phyloP scores from a whole-genome alignment of 2,113 vertebrate species.

The Passerina amoena region DNA sequence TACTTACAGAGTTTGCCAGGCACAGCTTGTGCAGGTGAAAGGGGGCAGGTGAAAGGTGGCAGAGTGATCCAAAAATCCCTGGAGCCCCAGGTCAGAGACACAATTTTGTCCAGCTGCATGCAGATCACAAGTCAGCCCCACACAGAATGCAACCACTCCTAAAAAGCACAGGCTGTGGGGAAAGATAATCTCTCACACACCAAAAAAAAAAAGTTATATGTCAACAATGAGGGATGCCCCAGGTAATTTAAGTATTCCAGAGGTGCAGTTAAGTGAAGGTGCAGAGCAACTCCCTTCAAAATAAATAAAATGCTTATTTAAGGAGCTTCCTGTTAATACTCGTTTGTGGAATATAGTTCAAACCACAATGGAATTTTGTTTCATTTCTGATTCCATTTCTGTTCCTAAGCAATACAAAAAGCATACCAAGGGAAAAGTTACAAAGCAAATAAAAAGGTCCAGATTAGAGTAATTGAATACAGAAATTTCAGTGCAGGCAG shows the following conservation, averaged over 20 bases:
- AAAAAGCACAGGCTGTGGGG: background rate
- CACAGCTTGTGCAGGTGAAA: background rate
- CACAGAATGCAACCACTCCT: background rate
- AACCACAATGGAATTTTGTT: background rate
- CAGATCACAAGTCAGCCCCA: background rate
- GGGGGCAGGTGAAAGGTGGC: background rate
- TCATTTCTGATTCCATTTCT: background rate
- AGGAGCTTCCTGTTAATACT: background rate
- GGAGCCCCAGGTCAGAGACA: background rate
- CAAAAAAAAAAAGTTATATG: fast-evolving
- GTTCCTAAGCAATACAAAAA: background rate
- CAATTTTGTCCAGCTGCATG: background rate
- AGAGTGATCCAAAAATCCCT: background rate
- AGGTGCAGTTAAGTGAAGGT: background rate
- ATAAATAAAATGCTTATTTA: background rate
- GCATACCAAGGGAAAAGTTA: background rate
- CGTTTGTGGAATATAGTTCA: background rate
- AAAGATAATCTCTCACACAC: background rate
- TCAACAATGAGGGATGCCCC: background rate
- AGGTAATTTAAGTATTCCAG: background rate
- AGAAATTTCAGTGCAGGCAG: background rate
- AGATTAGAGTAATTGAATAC: background rate
- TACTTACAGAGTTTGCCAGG: background rate
- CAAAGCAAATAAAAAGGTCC: background rate
- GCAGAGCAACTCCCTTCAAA: background rate